A percentile compares a stretch with the other conserved stretches of the same genome.
Evolutionary conservation across 2,888 invertebrate species (phyloP).

Genomic region (Synanthedon myopaeformis): DNA sequence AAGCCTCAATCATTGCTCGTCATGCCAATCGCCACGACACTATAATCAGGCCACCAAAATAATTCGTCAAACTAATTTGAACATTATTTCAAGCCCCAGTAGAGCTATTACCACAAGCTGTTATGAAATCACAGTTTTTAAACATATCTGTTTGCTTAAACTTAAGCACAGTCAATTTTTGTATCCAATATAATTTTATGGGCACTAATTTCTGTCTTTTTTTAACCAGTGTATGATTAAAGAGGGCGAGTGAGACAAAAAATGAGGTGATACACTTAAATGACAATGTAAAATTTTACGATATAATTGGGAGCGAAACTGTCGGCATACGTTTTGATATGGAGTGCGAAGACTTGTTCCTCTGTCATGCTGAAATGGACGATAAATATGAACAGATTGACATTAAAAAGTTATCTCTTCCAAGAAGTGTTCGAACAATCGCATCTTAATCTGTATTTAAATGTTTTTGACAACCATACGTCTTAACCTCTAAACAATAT

Average conservation of each 20-base stretch:
- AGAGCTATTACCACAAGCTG: constrained; percentile 4
- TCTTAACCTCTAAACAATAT: too few relatives aligned
- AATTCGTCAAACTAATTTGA: not conserved
- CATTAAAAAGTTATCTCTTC: constrained; percentile 21
- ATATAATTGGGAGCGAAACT: constrained; percentile 17
- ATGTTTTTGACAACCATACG: too few relatives aligned
- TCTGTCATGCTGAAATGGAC: not conserved
- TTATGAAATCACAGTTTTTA: constrained; percentile 26
- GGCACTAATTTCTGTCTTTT: constrained; percentile 5
- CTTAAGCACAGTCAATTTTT: constrained; percentile 43
- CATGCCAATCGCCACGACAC: constrained; percentile 33
- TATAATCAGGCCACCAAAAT: constrained; percentile 25
- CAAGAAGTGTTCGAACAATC: constrained; percentile 10
- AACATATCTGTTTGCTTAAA: constrained; percentile 8
- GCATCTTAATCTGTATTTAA: too few relatives aligned
- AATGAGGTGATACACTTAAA: constrained; percentile 38
- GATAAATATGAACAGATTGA: constrained; percentile 10
- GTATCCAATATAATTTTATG: constrained; percentile 44
- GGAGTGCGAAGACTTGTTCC: constrained; percentile 9
- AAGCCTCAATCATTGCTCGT: not conserved
- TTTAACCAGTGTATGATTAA: constrained; percentile 5
- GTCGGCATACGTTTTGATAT: constrained; percentile 4
- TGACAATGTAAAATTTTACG: constrained; percentile 55
- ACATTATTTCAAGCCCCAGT: not conserved
- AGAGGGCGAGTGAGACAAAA: constrained; percentile 19